Base-by-base conservation (phyloP, 2,888 invertebrate species). In the Liposcelis brunnea region DNA sequence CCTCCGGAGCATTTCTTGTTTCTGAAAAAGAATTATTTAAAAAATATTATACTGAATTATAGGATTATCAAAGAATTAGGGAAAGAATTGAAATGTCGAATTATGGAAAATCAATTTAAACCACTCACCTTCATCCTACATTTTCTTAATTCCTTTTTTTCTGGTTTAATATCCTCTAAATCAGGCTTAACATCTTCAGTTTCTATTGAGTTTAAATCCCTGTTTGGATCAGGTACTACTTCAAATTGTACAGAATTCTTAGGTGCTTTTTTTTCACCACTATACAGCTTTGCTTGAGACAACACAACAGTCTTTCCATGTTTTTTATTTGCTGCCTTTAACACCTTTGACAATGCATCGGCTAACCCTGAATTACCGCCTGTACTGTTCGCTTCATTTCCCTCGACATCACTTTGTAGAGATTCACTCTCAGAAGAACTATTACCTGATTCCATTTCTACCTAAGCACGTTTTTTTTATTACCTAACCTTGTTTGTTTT, bases 301-400 rank as follows among this genome's bases (percentile, higher is more conserved):
- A 90, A 61, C 1, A 86, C 80, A 45, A 82, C 62, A 0, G 76
- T 71, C 58, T 80, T 83, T 54, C 81, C 81, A 35, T 72, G 70
- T 60, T 79, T 80, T 0, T 83, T 80, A 58, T 82, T 81, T 21
- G 72, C 78, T 2, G 78, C 72, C 48, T 72, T 74, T 18, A 89
- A 66, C 51, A 89, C 80, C 62, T 85, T 85, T 6, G 77, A 69
- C 58, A 89, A 75, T 0, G 80, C 84, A 63, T 86, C 78, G 2
- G 83, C 86, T 86, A 86, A 87, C 2, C 78, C 80, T 50, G 71
- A 64, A 59, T 83, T 83, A 1, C 67, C 68, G 47, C 37, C 54
- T 51, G 18, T 42, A 6, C 26, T 8, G 26, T 26, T 26, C 4
- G 6, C 26, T 10, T 15, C 14, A 14, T 26, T 34, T 12, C 2